Evolutionary conservation across 2,797 vertebrate genomes (phyloP), one percentile per base, ranked within the genome.

Genomic region (Sarcoramphus papa): DNA sequence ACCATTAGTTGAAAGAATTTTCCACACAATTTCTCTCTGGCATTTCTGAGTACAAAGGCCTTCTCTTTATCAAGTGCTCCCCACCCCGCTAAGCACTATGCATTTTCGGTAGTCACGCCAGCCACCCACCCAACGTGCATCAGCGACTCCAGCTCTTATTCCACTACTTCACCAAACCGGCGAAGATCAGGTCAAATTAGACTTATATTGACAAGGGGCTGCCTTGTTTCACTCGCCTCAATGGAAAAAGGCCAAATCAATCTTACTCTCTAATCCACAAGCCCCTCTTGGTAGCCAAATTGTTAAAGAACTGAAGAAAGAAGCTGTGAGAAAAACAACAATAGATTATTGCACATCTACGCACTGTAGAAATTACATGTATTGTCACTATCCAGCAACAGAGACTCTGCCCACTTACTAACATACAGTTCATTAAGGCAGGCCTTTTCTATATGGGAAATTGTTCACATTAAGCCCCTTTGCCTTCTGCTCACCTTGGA

Each of bases 1-100:
- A n/a, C 89, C 95, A 97, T 97, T 97, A 97, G 93, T 69, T 96
- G 76, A 77, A 88, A 96, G 96, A 94, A 96, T 97, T 97, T 98
- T 95, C 96, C 96, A 96, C 96, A 37, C 92, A 94, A 95, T 97
- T 97, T 97, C 91, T 95, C 87, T 63, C 76, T 82, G 19, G 57
- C 85, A 88, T 92, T 97, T 94, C 79, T 62, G 85, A 97, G 85
- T 54, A 65, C 88, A 87, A 95, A 69, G 67, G 45, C 81, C 85
- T 92, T 84, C 72, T 95, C 93, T 81, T 87, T n/a, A 84, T 83
- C 72, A 74, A 82, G 67, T 14, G 63, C 64, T 94, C 62, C 85
- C 77, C 63, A 91, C n/a, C 47, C 87, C 2, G 5, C 63, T 92
- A 83, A 85, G 74, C 70, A 14, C 24, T 6, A 15, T 4, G 14